Conservation (phyloP, 2,113 vertebrate genomes). For the Neolamprologus fasciatus region DNA sequence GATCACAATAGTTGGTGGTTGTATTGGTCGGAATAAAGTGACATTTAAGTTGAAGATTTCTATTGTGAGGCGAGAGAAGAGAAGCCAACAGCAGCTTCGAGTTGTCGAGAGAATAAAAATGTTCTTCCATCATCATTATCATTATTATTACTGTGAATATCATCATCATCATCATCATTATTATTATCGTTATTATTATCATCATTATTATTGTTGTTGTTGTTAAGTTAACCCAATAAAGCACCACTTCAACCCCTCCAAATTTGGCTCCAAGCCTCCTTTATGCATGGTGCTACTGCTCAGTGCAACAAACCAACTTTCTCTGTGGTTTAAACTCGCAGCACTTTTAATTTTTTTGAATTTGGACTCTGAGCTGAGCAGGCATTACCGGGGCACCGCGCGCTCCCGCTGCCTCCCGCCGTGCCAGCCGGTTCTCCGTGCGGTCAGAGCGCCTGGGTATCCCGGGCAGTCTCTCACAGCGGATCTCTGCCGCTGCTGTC, state of each 20-base stretch:
- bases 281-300: background rate
- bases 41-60: background rate
- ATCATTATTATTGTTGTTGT: accelerated
- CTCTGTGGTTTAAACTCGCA: background rate
- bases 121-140: background rate
- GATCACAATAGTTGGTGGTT: slow-evolving; percentile 42
- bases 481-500: background rate
- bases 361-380: background rate
- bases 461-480: background rate
- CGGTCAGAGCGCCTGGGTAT: background rate
- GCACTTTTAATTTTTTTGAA: background rate
- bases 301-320: background rate
- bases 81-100: background rate
- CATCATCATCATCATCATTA: accelerated
- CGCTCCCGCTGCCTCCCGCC: background rate
- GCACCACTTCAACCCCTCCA: background rate
- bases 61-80: background rate
- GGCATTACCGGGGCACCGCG: background rate
- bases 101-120: background rate
- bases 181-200: background rate
- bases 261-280: background rate
- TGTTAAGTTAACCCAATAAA: background rate
- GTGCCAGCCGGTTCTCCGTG: background rate
- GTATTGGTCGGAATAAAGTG: slow-evolving; percentile 1
- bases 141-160: background rate